A percentile compares a stretch with the other conserved stretches of the same genome.
Evolutionary conservation across 2,888 invertebrate genomes (phyloP).

Genomic region (Nomada fucata): DNA sequence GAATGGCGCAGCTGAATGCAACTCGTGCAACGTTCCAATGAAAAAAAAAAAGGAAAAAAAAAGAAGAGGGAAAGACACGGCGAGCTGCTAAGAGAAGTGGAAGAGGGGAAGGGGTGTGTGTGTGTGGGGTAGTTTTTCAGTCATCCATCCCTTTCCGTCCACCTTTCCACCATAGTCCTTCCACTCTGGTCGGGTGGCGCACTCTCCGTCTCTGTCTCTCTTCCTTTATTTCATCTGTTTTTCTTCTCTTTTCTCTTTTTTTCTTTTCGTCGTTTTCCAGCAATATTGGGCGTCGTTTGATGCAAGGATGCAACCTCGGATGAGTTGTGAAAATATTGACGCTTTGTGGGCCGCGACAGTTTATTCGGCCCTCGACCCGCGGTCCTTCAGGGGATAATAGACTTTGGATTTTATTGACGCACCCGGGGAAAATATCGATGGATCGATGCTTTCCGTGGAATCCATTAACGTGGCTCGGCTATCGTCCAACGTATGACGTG

Average conservation of each 20-base stretch:
- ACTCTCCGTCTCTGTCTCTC: conserved; percentile 27
- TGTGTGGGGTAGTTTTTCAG: conserved; percentile 65
- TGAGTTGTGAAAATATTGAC: conserved; percentile 75
- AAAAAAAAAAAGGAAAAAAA: conserved; percentile 32
- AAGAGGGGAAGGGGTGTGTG: conserved; percentile 36
- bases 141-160: conserved; percentile 49
- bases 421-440: conserved; percentile 21
- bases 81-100: conserved; percentile 28
- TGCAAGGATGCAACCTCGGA: conserved; percentile 77
- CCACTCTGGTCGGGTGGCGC: background rate
- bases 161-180: background rate
- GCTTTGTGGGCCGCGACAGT: conserved; percentile 63
- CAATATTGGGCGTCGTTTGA: conserved; percentile 58
- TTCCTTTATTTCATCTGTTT: no score
- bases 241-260: conserved; percentile 19
- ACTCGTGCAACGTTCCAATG: conserved; percentile 68
- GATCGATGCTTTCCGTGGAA: conserved; percentile 28
- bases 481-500: background rate
- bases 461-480: conserved; percentile 5
- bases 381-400: conserved; percentile 57
- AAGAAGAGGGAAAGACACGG: background rate
- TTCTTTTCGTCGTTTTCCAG: conserved; percentile 52
- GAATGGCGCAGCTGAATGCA: conserved; percentile 82
- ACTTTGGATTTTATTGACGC: conserved; percentile 34
- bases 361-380: conserved; percentile 46